Conservation (phyloP, 1,140 invertebrate genomes). For the Fopius arisanus region DNA sequence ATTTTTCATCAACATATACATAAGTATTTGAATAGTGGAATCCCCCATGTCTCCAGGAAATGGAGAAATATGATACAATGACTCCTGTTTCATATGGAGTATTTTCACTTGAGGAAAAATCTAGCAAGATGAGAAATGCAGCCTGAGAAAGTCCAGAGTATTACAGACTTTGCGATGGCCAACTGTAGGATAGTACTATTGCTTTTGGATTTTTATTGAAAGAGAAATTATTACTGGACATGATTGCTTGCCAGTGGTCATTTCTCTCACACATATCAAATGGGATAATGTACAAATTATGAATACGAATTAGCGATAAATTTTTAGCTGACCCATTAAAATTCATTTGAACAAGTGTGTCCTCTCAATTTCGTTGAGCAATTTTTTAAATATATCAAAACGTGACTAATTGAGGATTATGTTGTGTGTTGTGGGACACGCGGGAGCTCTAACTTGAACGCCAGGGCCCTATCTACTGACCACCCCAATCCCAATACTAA, state of each 20-base stretch:
- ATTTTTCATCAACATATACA: conserved; percentile 11
- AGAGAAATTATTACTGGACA: no score
- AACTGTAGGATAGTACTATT: neutral
- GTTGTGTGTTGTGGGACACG: conserved; percentile 63
- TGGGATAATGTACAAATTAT: neutral
- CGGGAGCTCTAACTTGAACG: conserved; percentile 63
- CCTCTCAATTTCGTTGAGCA: conserved; percentile 35
- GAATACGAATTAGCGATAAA: neutral
- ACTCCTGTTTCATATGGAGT: neutral
- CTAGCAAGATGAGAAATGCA: neutral
- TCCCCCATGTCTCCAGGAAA: neutral
- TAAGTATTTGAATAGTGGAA: conserved; percentile 19
- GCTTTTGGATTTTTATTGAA: neutral
- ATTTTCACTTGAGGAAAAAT: conserved; percentile 11
- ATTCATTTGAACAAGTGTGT: conserved; percentile 5
- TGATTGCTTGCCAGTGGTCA: no score
- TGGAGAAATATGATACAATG: neutral
- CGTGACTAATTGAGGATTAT: conserved; percentile 64
- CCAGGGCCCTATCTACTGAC: conserved; percentile 63
- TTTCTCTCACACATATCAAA: no score
- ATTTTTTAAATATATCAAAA: conserved; percentile 40
- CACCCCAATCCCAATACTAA: conserved; percentile 64
- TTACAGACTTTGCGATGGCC: neutral
- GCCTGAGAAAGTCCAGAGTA: conserved; percentile 17
- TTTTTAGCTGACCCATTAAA: neutral